Conservation (phyloP, 1,140 invertebrate genomes). For the Drosophila gunungcola region DNA sequence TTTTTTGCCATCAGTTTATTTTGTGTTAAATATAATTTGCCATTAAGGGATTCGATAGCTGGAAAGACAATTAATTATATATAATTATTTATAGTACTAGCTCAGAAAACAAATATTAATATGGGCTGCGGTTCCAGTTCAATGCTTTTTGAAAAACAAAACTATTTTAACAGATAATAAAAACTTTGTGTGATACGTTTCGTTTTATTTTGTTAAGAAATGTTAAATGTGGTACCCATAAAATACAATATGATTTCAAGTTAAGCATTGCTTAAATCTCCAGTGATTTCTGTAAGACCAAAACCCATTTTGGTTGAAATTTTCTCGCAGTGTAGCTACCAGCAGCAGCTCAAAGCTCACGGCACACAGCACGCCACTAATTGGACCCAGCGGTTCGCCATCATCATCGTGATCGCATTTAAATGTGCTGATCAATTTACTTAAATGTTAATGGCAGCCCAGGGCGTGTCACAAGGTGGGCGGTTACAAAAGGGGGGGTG, state of each 20-base stretch:
- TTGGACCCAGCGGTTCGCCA: slow-evolving; percentile 70
- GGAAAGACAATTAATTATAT: neutral
- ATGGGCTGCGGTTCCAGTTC: too few species aligned
- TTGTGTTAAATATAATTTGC: too few species aligned
- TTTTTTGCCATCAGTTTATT: too few species aligned
- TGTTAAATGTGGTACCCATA: too few species aligned
- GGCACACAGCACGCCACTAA: slow-evolving; percentile 72
- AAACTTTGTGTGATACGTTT: too few species aligned
- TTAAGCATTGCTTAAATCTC: neutral
- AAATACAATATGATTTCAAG: too few species aligned
- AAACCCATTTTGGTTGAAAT: neutral
- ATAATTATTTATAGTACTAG: neutral
- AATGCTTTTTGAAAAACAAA: too few species aligned
- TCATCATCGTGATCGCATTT: slow-evolving; percentile 76
- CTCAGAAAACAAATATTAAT: too few species aligned
- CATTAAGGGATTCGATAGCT: too few species aligned
- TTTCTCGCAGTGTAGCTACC: slow-evolving; percentile 24
- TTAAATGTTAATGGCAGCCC: slow-evolving; percentile 77
- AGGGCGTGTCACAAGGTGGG: slow-evolving; percentile 53
- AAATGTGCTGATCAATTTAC: slow-evolving; percentile 82
- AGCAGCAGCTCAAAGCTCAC: slow-evolving; percentile 44
- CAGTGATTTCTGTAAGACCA: neutral
- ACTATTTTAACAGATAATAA: too few species aligned
- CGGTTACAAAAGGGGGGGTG: neutral
- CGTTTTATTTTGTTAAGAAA: too few species aligned